phyloP scores from a whole-genome alignment of 2,797 vertebrate species.

The Falco columbarius region DNA sequence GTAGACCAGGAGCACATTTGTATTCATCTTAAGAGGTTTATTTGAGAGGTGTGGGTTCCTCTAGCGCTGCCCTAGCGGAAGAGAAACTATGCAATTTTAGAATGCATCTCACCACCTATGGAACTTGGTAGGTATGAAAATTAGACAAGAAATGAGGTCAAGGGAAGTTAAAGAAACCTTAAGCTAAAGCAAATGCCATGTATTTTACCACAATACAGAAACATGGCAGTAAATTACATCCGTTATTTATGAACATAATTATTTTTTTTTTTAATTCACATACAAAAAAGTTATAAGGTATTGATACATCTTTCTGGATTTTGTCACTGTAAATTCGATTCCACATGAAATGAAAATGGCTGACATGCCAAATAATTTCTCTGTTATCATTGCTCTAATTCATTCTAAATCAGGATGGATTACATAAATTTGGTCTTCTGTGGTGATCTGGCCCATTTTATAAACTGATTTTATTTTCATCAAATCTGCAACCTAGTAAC shows the following conservation, averaged over 20 bases:
- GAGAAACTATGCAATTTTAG: neutral
- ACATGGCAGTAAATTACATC: neutral
- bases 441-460: neutral
- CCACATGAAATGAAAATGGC: neutral
- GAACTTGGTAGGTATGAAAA: neutral
- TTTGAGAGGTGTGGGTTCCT: neutral
- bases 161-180: neutral
- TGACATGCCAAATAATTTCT: neutral
- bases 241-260: neutral
- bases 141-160: neutral
- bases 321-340: neutral
- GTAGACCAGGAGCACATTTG: neutral
- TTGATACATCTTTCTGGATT: neutral
- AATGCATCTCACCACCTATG: neutral
- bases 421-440: neutral
- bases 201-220: neutral
- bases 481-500: neutral
- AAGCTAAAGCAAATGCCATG: neutral
- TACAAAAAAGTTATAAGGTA: neutral
- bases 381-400: neutral
- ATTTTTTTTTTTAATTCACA: neutral
- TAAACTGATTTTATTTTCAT: neutral
- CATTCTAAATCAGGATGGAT: neutral
- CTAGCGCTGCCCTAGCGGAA: neutral
- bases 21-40: neutral